Conservation (phyloP, 2,888 invertebrate species). For the Temnothorax rugatulus region DNA sequence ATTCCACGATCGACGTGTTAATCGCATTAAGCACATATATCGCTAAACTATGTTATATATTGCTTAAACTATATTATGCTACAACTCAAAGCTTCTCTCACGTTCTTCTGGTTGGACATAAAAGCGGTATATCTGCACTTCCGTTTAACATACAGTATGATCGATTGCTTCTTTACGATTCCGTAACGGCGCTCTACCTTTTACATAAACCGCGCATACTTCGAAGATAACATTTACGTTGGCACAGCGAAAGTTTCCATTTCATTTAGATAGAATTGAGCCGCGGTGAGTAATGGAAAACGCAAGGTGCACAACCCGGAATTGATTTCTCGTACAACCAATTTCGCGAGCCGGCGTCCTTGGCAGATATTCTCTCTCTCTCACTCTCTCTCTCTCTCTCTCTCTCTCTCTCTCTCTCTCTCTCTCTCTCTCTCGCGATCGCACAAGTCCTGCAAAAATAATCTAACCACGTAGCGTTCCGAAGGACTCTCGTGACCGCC, state of each 20-base stretch:
- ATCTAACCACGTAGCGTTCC: conserved; percentile 32
- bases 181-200: conserved; percentile 4
- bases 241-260: conserved; percentile 52
- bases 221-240: conserved; percentile 50
- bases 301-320: conserved; percentile 44
- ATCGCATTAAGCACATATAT: not conserved
- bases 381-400: not conserved
- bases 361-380: conserved; percentile 18
- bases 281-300: conserved; percentile 46
- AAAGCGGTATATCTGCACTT: conserved; percentile 23
- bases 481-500: conserved; percentile 12
- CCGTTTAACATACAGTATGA: conserved; percentile 22
- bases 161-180: conserved; percentile 42
- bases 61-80: conserved; percentile 12
- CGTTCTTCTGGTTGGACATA: not conserved
- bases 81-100: not conserved
- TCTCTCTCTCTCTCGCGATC: not conserved
- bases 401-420: not conserved
- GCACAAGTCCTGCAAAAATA: conserved; percentile 30
- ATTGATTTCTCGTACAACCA: conserved; percentile 53
- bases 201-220: conserved; percentile 39
- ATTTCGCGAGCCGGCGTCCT: conserved; percentile 48
- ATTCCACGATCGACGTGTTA: not conserved
- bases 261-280: conserved; percentile 52
- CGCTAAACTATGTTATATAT: not conserved